phyloP scores from a whole-genome alignment of 2,888 invertebrate species.

The Sclerodermus sp. region DNA sequence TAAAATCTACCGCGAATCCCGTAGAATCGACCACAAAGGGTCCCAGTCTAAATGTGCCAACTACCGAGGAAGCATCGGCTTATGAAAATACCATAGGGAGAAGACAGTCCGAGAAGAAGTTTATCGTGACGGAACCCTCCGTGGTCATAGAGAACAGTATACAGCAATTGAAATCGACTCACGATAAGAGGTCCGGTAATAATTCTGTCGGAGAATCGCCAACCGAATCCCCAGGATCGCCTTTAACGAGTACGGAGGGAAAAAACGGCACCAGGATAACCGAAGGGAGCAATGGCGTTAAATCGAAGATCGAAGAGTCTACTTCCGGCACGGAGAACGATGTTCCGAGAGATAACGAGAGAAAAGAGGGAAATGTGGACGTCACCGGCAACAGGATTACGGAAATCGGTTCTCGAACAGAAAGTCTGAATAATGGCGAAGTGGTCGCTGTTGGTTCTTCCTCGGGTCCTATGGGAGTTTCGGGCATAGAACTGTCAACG shows the following conservation, averaged over 20 bases:
- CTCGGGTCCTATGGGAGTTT: neutral
- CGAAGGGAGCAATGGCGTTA: conserved; percentile 9
- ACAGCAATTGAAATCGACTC: conserved; percentile 36
- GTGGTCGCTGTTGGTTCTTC: no score
- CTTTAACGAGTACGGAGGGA: no score
- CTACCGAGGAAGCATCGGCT: conserved; percentile 34
- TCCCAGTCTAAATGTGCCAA: neutral
- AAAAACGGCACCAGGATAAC: conserved; percentile 1
- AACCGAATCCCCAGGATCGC: neutral
- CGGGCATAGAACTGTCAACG: neutral
- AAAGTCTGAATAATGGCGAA: neutral
- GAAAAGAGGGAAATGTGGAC: conserved; percentile 23
- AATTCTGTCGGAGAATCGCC: conserved; percentile 11
- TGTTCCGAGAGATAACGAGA: conserved; percentile 15
- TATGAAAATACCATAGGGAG: conserved; percentile 44
- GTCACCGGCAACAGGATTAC: conserved; percentile 37
- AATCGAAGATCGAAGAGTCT: conserved; percentile 8
- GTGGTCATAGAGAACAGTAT: conserved; percentile 42
- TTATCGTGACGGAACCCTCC: conserved; percentile 38
- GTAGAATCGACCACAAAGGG: conserved; percentile 10
- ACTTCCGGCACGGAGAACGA: conserved; percentile 18
- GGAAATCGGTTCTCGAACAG: conserved; percentile 20
- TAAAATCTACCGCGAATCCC: conserved; percentile 17
- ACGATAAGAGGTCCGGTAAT: conserved; percentile 32
- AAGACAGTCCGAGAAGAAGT: conserved; percentile 29